Evolutionary conservation across 1,140 invertebrate species (phyloP), one percentile per base, ranked within the genome.

Genomic region (Cyphomyrmex costatus): DNA sequence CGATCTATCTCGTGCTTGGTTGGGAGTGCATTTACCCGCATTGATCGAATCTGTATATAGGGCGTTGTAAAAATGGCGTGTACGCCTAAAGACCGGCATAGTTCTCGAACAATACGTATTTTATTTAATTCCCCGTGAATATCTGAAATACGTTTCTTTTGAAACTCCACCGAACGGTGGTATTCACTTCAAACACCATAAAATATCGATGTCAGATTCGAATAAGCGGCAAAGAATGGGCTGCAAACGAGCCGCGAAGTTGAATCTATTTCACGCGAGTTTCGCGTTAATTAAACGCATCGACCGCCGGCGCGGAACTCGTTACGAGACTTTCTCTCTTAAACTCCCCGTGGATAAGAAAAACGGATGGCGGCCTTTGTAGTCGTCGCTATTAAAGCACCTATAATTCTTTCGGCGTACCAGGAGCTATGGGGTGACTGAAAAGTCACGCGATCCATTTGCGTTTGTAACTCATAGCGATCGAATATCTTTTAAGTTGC

Each of bases 231-330:
- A 71, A 80, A 79, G 66, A 88, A 88, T 86, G 66, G 71, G 61
- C 78, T 70, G 86, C 68, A 66, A 88, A 77, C 76, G 86, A 88
- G 66, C 80, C 68, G 36, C 79, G 74, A 84, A 85, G 88, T 86
- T 86, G 79, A 60, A 70, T 77, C 33, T 60, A 46, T 78, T 84
- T 87, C 78, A 60, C 85, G 78, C 65, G 74, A 82, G 63, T 70
- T 46, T 68, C 76, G 76, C 78, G 60, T 85, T 85, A 85, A 85
- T 85, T 85, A 85, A 78, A 85, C 82, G 58, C 82, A 74, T 74
- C 68, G 79, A 58, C 53, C 68, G 68, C 36, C n/a, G n/a, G 27
- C 33, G 21, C 19, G 66, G 66, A 71, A 82, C 79, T 83, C 79
- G 79, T 83, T 83, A 74, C 68, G 79, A 74, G 79, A 74, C 79